Conservation (phyloP, 2,113 vertebrate genomes). For the Myrmecobius fasciatus region DNA sequence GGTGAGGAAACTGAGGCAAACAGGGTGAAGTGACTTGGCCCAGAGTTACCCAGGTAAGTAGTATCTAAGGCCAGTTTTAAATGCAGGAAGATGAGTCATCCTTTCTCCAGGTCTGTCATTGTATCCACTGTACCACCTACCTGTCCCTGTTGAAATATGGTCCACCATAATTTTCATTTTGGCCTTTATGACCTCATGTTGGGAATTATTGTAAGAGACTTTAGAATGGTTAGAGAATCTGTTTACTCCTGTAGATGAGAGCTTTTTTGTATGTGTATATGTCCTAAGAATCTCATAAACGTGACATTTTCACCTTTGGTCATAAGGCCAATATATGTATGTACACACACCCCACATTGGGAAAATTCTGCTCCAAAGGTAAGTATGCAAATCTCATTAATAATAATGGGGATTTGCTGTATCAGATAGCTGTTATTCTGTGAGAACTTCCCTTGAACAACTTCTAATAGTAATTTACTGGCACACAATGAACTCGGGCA, state of each 20-base stretch:
- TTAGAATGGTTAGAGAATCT: neutral
- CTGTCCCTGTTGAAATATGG: neutral
- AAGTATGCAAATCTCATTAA: neutral
- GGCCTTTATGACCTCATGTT: neutral
- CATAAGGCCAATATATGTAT: neutral
- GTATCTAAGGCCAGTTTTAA: neutral
- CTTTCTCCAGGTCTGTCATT: neutral
- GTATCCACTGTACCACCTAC: neutral
- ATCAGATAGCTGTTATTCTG: neutral
- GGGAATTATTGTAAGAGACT: neutral
- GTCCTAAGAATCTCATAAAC: neutral
- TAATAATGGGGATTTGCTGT: neutral
- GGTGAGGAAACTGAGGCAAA: neutral
- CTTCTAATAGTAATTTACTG: neutral
- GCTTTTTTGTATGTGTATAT: neutral
- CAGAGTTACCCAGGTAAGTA: neutral
- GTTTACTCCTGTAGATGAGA: neutral
- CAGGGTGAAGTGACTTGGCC: neutral
- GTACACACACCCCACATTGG: too few species aligned
- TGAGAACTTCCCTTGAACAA: neutral
- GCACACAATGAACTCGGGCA: neutral
- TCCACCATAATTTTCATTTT: neutral
- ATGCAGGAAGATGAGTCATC: neutral
- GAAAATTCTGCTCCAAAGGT: neutral
- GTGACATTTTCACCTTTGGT: neutral